Base-by-base conservation (phyloP, 2,888 invertebrate species). In the Metellina segmentata region DNA sequence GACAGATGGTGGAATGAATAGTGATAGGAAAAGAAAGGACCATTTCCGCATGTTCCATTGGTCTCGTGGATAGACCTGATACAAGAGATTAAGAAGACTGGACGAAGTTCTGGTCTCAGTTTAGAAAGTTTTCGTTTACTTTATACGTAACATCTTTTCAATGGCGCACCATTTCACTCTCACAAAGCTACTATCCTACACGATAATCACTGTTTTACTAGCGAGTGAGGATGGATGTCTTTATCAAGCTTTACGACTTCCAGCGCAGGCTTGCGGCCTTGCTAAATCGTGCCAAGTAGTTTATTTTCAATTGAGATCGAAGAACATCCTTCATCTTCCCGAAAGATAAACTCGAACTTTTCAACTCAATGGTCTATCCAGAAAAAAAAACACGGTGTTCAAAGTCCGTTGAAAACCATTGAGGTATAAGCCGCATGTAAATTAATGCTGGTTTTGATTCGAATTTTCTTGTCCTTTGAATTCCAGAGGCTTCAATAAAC, bases 131-230 rank as follows among this genome's bases (percentile, higher is more conserved):
- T 19, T 19, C 7, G 49, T 51, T 72, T 19, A 70, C 48, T 82
- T 9, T 51, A 72, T 52, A 72, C 82, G 82, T 82, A 82, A 72
- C 72, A n/a, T 19, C n/a, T 82, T 82, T 82, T n/a, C 9, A 16
- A 82, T 51, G 13, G 19, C 51, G 16, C 48, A 52, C 71, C 19
- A n/a, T 72, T 51, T 82, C 81, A 70, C 49, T 49, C 52, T 82
- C 48, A 49, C 16, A 16, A 20, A 6, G 49, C 82, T 82, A 70
- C 82, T 82, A 51, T 49, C 8, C 69, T 81, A 71, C 82, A 7
- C 82, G 49, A 75, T 75, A 75, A 75, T 75, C 48, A 49, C 9
- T 13, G 82, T 70, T 72, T 82, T 4, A 82, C 70, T 49, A 19
- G 34, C 20, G 19, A 34, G 49, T 19, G 82, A 51, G 13, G 82